Evolutionary conservation across 2,113 vertebrate genomes (phyloP).

Genomic region (Andinoacara biseriatus): DNA sequence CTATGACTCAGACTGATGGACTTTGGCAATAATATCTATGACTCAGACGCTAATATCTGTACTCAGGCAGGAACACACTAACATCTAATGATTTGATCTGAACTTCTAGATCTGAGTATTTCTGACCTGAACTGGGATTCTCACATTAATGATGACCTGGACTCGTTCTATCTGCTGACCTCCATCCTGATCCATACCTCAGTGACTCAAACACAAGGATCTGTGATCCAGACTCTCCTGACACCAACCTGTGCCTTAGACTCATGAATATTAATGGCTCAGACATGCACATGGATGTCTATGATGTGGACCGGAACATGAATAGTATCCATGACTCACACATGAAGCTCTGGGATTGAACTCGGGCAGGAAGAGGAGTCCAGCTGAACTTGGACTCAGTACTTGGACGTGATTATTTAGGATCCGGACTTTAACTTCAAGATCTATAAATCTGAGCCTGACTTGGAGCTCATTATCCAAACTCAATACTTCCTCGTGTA

Average conservation of each 20-base stretch:
- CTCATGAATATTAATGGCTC: neutral
- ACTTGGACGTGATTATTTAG: rapidly evolving
- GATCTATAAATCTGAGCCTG: neutral
- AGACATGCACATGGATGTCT: neutral
- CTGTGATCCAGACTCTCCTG: neutral
- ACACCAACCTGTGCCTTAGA: neutral
- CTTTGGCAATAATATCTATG: neutral
- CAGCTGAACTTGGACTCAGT: neutral
- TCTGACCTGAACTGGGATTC: too few species aligned
- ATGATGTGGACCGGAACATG: neutral
- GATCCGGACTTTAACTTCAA: neutral
- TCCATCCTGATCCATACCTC: rapidly evolving
- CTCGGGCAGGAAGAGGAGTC: neutral
- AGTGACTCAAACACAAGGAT: neutral
- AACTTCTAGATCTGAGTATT: neutral
- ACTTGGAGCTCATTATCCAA: neutral
- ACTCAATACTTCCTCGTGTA: too few species aligned
- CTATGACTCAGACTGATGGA: neutral
- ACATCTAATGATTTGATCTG: too few species aligned
- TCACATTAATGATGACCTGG: neutral
- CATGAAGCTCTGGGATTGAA: too few species aligned
- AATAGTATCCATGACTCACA: neutral
- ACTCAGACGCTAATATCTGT: neutral
- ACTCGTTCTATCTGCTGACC: neutral
- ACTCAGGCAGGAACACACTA: neutral